Conservation (phyloP, 2,888 invertebrate genomes). For the Sepiola atlantica region DNA sequence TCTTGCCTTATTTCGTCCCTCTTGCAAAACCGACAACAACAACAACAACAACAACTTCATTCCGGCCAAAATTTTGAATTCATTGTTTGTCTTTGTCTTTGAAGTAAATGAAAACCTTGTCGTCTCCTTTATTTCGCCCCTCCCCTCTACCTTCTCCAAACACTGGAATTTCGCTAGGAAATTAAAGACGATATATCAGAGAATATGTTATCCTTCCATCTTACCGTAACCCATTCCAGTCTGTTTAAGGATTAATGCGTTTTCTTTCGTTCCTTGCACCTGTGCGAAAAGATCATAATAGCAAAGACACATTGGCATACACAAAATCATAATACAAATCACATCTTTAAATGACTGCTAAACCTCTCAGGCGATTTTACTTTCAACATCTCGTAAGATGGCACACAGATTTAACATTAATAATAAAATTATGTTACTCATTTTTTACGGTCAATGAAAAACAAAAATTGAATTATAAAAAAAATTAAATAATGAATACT, state of each 20-base stretch:
- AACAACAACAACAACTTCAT: not conserved
- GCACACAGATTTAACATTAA: too few relatives aligned
- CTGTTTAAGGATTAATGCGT: not conserved
- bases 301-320: not conserved
- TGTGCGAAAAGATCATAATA: not conserved
- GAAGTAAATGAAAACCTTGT: too few relatives aligned
- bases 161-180: not conserved
- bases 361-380: too few relatives aligned
- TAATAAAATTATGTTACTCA: too few relatives aligned
- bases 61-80: not conserved
- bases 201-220: not conserved
- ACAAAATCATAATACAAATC: too few relatives aligned
- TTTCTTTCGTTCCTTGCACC: not conserved
- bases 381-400: too few relatives aligned
- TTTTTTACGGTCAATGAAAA: too few relatives aligned
- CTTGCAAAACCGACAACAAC: constrained; percentile 2
- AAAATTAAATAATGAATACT: too few relatives aligned
- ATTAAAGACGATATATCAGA: not conserved
- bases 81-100: too few relatives aligned
- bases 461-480: too few relatives aligned
- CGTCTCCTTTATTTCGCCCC: not conserved
- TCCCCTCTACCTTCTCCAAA: not conserved
- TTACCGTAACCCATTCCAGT: not conserved
- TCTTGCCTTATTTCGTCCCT: not conserved
- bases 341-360: too few relatives aligned